A percentile compares a stretch with the other conserved stretches of the same genome.
Conservation (phyloP, 2,888 invertebrate species). For the Yponomeuta cagnagella region DNA sequence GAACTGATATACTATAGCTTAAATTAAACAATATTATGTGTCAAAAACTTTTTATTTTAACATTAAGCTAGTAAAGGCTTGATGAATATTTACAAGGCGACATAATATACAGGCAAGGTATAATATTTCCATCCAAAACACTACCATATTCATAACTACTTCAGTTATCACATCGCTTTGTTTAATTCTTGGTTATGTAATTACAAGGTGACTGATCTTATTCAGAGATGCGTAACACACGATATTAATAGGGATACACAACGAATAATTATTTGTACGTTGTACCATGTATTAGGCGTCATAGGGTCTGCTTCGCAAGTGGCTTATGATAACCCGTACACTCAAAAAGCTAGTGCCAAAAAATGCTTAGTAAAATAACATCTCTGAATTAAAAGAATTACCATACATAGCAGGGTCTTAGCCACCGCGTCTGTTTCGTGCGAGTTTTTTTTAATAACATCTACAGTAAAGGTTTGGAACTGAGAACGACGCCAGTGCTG, state of each 20-base stretch:
- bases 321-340: not conserved
- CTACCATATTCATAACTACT: slow-evolving; percentile 50
- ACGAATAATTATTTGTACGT: not conserved
- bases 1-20: not conserved
- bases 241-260: not conserved
- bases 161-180: slow-evolving; percentile 54
- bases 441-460: no score
- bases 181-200: slow-evolving; percentile 18
- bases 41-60: slow-evolving; percentile 64
- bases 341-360: not conserved
- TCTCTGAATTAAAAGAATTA: not conserved
- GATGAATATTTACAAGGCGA: slow-evolving; percentile 73
- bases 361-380: not conserved
- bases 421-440: no score
- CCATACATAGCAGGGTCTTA: not conserved
- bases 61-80: slow-evolving; percentile 71
- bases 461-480: no score
- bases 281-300: not conserved
- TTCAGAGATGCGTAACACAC: not conserved
- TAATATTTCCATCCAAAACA: slow-evolving; percentile 60
- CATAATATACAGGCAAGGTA: slow-evolving; percentile 65
- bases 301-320: not conserved
- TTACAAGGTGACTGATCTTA: not conserved
- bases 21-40: slow-evolving; percentile 55
- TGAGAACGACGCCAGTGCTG: no score